Evolutionary conservation across 2,888 invertebrate species (phyloP).

Genomic region (Baccha elongata): DNA sequence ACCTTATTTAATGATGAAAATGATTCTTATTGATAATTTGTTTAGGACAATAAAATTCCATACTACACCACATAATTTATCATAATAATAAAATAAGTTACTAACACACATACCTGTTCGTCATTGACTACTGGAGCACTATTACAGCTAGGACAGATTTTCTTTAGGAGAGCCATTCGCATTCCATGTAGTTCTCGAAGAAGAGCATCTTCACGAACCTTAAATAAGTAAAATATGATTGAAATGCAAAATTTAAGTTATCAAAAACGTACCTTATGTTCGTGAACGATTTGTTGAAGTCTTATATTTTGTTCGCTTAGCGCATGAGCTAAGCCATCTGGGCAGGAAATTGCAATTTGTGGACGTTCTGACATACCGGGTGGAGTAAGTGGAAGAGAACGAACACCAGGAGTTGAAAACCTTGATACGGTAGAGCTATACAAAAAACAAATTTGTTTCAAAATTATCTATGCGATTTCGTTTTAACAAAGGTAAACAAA

Average conservation of each 20-base stretch:
- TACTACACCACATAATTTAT: conserved; percentile 33
- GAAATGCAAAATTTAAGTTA: background rate
- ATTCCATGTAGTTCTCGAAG: conserved; percentile 90
- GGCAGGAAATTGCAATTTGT: conserved; percentile 80
- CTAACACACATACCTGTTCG: conserved; percentile 80
- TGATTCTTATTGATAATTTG: conserved; percentile 40
- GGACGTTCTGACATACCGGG: conserved; percentile 81
- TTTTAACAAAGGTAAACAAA: too few relatives aligned
- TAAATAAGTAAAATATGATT: conserved; percentile 52
- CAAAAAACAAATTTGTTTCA: conserved; percentile 31
- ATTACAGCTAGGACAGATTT: conserved; percentile 85
- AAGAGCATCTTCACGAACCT: conserved; percentile 91
- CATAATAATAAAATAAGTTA: background rate
- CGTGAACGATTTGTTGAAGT: conserved; percentile 91
- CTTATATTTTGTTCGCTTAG: conserved; percentile 83
- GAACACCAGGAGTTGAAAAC: conserved; percentile 79
- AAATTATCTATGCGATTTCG: too few relatives aligned
- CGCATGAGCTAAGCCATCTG: conserved; percentile 82
- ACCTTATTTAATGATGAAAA: conserved; percentile 45
- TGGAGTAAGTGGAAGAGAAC: conserved; percentile 84
- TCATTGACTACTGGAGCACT: conserved; percentile 83
- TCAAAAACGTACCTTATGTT: conserved; percentile 86
- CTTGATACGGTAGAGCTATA: conserved; percentile 77
- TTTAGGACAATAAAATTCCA: conserved; percentile 26
- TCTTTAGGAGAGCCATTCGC: conserved; percentile 87